These are phyloP conservation scores for Drosophila niveifrons DNA, from an alignment of 2,888 invertebrate species.

Conservation along the genomic window DNA sequence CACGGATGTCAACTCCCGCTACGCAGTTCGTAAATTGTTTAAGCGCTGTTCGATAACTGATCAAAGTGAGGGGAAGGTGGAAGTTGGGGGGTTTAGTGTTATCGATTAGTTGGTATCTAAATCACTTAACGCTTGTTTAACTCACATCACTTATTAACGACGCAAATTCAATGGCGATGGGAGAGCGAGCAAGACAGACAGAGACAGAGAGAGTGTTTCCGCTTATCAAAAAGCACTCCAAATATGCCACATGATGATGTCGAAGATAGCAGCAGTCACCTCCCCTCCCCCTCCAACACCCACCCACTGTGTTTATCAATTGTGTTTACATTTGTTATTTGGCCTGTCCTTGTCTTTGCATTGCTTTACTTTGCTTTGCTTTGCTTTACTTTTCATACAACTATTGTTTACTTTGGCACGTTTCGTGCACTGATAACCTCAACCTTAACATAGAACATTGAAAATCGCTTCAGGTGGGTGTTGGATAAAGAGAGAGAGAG, in stretches of 20 bases:
- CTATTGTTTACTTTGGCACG: constrained; percentile 61
- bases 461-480: constrained; percentile 27
- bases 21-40: constrained; percentile 7
- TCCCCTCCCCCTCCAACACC: neutral
- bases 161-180: neutral
- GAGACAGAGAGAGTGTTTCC: constrained; percentile 13
- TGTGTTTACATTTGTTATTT: constrained; percentile 52
- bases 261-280: constrained; percentile 27
- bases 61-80: neutral
- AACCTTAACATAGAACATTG: constrained; percentile 71
- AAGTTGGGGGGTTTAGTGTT: neutral
- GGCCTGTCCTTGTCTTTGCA: constrained; percentile 52
- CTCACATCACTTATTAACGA: constrained; percentile 44
- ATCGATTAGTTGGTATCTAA: constrained; percentile 21
- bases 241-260: constrained; percentile 19
- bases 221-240: constrained; percentile 46
- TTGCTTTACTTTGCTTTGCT: constrained; percentile 19
- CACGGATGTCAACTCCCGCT: neutral
- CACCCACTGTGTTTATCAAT: constrained; percentile 44
- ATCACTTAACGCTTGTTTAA: constrained; percentile 65
- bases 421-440: constrained; percentile 69
- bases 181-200: neutral
- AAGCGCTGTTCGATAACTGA: constrained; percentile 3
- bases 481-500: neutral
- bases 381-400: constrained; percentile 28